Conservation (phyloP, 2,888 invertebrate species). For the Dasypogon diadema region DNA sequence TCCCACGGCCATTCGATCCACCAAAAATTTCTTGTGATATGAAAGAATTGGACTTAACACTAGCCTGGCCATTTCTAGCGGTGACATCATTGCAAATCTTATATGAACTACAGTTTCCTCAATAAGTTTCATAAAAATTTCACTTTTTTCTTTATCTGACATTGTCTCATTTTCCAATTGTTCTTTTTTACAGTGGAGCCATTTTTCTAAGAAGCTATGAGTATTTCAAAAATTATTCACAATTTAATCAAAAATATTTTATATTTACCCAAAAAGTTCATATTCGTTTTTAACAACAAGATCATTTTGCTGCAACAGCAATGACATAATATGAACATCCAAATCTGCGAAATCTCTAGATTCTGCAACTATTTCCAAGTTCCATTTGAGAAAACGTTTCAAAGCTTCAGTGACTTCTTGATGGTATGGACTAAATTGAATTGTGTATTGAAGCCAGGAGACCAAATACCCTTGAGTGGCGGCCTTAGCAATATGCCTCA, state of each 20-base stretch:
- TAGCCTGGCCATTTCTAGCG: slow-evolving; percentile 85
- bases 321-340: slow-evolving; percentile 82
- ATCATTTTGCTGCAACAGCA: slow-evolving; percentile 85
- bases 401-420: slow-evolving; percentile 73
- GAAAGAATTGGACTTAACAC: slow-evolving; percentile 82
- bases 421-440: slow-evolving; percentile 78
- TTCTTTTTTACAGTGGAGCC: slow-evolving; percentile 81
- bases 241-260: slow-evolving; percentile 7
- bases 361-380: slow-evolving; percentile 84
- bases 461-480: slow-evolving; percentile 84
- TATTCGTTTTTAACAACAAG: slow-evolving; percentile 91
- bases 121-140: slow-evolving; percentile 77
- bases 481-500: slow-evolving; percentile 85
- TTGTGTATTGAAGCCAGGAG: slow-evolving; percentile 92
- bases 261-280: slow-evolving; percentile 77
- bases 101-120: slow-evolving; percentile 82
- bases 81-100: slow-evolving; percentile 95
- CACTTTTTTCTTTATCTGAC: slow-evolving; percentile 70
- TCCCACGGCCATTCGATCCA: slow-evolving; percentile 88
- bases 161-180: slow-evolving; percentile 70
- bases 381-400: slow-evolving; percentile 90
- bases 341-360: slow-evolving; percentile 85
- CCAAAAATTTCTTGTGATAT: slow-evolving; percentile 87
- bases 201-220: slow-evolving; percentile 78
- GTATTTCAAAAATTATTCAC: not conserved